Base-by-base conservation (phyloP, 30 jellyfish, hydroid and myxozoan species). In the Sanderia malayensis region DNA sequence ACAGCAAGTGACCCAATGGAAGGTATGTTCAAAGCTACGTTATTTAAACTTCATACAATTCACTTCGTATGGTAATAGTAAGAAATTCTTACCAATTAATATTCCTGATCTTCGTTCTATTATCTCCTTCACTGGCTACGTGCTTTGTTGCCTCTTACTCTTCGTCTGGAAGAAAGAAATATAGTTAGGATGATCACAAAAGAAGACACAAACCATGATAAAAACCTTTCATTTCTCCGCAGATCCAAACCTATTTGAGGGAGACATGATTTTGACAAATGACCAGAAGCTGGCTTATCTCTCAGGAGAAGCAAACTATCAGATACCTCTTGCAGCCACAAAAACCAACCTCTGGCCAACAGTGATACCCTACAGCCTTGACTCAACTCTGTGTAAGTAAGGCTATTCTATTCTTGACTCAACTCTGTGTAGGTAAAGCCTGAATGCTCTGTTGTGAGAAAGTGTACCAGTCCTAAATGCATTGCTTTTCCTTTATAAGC, bases 221-320 rank as follows among this genome's bases (percentile, higher is more conserved):
- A n/a, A n/a, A n/a, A n/a, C n/a, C n/a, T n/a, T n/a, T n/a, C n/a
- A n/a, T 31, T 13, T 31, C 23, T 25, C 73, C 46, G 23, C 61
- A 84, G 95, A 84, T 27, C 95, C 95, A 61, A 53, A 84, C 66
- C 85, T 84, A 41, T 73, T 84, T 33, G 90, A 84, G 74, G 95
- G 95, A 2, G 95, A 84, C 33, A 84, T 84, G 95, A 59, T 61
- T 0, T 67, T 84, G 49, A 84, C 89, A 15, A 70, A 77, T 22
- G 81, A 72, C 19, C 95, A 84, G 44, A 70, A 62, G 45, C 55
- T 8, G 95, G 67, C 23, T n/a, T n/a, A n/a, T n/a, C n/a, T n/a
- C n/a, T n/a, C n/a, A n/a, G 95, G 95, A 13, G 67, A 84, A 23
- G 84, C 83, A 4, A 84, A 84, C 30, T 28, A 70, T n/a, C 85